Percentiles rank a stretch among this genome's conserved stretches.
Conservation (phyloP, 53 echinoderm and acorn worm genomes). For the Apostichopus leukothele region DNA sequence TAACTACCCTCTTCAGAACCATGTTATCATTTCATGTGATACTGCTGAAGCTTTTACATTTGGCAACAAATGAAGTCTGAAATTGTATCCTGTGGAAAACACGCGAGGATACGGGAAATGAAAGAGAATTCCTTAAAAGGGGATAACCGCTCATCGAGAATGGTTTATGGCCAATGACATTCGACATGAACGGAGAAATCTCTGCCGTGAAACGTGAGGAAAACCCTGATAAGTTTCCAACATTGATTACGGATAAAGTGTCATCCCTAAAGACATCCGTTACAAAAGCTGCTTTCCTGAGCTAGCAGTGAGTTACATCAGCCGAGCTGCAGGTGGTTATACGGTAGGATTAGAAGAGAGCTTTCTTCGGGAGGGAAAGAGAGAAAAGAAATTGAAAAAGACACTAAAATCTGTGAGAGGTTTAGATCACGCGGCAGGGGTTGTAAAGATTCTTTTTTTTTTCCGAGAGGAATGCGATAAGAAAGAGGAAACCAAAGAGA, state of each 20-base stretch:
- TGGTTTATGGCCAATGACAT: conserved; percentile 35
- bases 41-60: background rate
- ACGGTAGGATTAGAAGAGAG: background rate
- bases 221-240: conserved; percentile 19
- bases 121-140: conserved; percentile 5
- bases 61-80: conserved; percentile 1
- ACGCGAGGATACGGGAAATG: background rate
- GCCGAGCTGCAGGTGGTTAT: conserved; percentile 7
- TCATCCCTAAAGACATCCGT: conserved; percentile 42
- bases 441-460: background rate
- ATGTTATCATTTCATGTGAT: conserved; percentile 2
- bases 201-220: conserved; percentile 7
- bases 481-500: background rate
- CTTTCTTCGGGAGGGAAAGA: background rate
- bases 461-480: background rate
- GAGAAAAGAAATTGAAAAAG: background rate
- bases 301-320: background rate
- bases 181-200: background rate
- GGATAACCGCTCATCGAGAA: conserved; percentile 11
- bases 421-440: background rate
- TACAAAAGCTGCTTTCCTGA: conserved; percentile 32
- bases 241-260: conserved; percentile 46
- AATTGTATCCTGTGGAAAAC: conserved; percentile 8
- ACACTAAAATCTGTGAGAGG: background rate
- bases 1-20: background rate